A percentile compares a stretch with the other conserved stretches of the same genome.
These are phyloP conservation scores for Microcaecilia unicolor DNA, from an alignment of 2,797 vertebrate species.

Conservation along the genomic window DNA sequence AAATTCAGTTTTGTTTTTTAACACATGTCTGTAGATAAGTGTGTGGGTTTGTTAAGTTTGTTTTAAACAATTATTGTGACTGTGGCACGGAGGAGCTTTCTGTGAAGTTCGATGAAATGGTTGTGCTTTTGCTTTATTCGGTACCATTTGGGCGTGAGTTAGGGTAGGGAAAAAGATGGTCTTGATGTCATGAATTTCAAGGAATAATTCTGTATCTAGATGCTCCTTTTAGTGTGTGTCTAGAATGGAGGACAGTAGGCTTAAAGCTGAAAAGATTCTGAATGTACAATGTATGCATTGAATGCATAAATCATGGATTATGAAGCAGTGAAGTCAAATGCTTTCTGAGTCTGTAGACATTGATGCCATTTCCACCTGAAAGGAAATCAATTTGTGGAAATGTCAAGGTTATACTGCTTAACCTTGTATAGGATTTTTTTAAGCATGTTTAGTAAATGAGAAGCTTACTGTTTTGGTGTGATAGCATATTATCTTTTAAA, in stretches of 20 bases:
- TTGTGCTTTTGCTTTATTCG: slow-evolving; percentile 46
- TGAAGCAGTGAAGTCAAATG: slow-evolving; percentile 20
- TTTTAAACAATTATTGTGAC: slow-evolving; percentile 36
- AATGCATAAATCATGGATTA: slow-evolving; percentile 79
- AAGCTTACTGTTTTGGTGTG: slow-evolving; percentile 36
- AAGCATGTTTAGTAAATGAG: slow-evolving; percentile 40
- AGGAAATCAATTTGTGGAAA: slow-evolving; percentile 43
- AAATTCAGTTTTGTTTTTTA: slow-evolving; percentile 29
- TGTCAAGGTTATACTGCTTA: slow-evolving; percentile 76
- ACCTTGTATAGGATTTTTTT: slow-evolving; percentile 61
- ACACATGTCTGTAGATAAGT: slow-evolving; percentile 36
- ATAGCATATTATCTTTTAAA: slow-evolving; percentile 39
- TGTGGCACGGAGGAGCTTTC: slow-evolving; percentile 44
- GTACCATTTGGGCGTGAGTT: slow-evolving; percentile 28
- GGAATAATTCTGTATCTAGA: slow-evolving; percentile 19
- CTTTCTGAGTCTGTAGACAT: slow-evolving; percentile 16
- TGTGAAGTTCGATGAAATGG: slow-evolving; percentile 35
- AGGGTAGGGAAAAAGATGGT: too few species aligned
- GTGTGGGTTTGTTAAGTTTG: slow-evolving; percentile 24
- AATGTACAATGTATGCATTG: slow-evolving; percentile 71
- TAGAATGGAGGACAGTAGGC: slow-evolving; percentile 26
- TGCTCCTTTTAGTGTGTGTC: slow-evolving; percentile 39
- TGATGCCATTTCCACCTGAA: slow-evolving; percentile 50
- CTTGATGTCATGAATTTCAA: slow-evolving; percentile 22
- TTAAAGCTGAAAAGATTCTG: slow-evolving; percentile 57